Evolutionary conservation across 2,888 invertebrate species (phyloP), one percentile per base, ranked within the genome.

Genomic region (Dryococelus australis): DNA sequence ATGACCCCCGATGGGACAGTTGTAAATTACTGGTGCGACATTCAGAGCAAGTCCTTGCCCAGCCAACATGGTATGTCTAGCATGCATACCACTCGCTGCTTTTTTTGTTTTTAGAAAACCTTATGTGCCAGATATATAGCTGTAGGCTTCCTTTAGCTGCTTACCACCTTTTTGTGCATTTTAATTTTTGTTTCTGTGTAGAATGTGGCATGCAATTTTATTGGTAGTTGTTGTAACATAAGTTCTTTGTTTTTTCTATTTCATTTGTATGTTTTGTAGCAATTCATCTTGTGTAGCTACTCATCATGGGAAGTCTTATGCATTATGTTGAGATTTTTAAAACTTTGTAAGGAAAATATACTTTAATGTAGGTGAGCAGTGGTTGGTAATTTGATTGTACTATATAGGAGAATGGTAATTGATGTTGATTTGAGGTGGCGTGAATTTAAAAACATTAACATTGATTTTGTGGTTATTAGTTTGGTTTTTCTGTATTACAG

Each of bases 21-120:
- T 92, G 95, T 97, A 92, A 96, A 96, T 94, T 97, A 97, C 94
- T 97, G 97, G 97, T 97, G 97, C 93, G 97, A 97, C 93, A 92
- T 96, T 92, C 95, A 96, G 95, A 87, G 84, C 43, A 86, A 65
- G 85, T 85, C 86, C 47, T 85, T 86, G 51, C 43, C 87, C 28
- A 87, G 88, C 26, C 51, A 53, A 47, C 86, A 86, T 83, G 88
- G 88, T 88, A 87, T 78, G 88, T 87, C 28, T 4, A 28, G 78
- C 47, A 65, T 65, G 65, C 24, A 16, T 51, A 53, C 85, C 87
- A 87, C 24, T n/a, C n/a, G 65, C 65, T 87, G 87, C 85, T 81
- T 85, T 28, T 28, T 28, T 27, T 27, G 24, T 86, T 87, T 85
- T 43, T 43, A 47, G 20, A 10, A 1, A 47, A 53, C 53, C 9